Percentiles rank a stretch among this genome's conserved stretches.
These are phyloP conservation scores for Gibbula magus DNA, from an alignment of 2,888 invertebrate genomes.

Conservation along the genomic window DNA sequence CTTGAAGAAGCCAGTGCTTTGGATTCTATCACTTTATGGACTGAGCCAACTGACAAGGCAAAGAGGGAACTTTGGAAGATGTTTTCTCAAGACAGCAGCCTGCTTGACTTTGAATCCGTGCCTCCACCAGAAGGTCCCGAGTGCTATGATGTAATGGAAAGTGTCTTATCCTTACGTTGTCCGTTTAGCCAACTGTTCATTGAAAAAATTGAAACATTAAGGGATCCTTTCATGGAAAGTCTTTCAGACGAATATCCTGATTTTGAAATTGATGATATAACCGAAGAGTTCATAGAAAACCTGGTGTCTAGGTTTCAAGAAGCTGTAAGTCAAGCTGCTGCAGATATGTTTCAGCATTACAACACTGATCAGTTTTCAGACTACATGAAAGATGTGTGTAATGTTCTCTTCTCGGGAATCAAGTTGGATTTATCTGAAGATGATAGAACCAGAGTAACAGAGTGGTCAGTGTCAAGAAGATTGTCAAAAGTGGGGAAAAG, in stretches of 20 bases:
- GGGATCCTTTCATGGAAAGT: slow-evolving; percentile 7
- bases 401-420: background rate
- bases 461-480: background rate
- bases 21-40: background rate
- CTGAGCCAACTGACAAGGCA: background rate
- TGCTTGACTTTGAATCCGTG: background rate
- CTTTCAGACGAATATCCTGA: background rate
- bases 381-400: slow-evolving; percentile 7
- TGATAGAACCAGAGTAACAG: background rate
- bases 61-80: background rate
- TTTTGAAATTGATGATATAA: background rate
- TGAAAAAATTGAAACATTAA: background rate
- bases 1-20: slow-evolving; percentile 11
- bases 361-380: background rate
- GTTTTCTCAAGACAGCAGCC: background rate
- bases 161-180: background rate
- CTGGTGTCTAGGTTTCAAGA: background rate
- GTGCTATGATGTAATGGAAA: background rate
- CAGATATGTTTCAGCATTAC: background rate
- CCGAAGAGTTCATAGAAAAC: background rate
- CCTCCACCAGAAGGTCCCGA: slow-evolving; percentile 4
- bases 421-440: background rate
- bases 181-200: slow-evolving; percentile 13
- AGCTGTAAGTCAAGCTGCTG: background rate
- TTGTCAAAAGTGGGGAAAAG: background rate